Evolutionary conservation across 2,888 invertebrate species (phyloP).

Genomic region (Chydorus sphaericus): DNA sequence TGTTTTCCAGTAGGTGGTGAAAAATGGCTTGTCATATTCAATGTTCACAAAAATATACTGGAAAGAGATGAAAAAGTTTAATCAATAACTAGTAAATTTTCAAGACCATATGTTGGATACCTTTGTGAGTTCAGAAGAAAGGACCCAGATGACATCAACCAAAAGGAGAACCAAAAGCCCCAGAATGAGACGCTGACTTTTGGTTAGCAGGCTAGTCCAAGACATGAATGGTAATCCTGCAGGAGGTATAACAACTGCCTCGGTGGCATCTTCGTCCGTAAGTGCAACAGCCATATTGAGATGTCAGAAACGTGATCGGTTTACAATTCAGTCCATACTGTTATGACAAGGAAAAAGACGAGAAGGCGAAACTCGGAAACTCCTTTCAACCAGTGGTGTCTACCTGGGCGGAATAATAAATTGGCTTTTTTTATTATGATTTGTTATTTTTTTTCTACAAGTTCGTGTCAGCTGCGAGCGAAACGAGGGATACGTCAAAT

Average conservation of each 20-base stretch:
- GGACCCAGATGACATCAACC: conserved; percentile 91
- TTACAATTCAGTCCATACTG: neutral
- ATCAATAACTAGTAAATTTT: conserved; percentile 1
- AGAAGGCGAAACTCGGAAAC: too few relatives aligned
- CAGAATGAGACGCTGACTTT: conserved; percentile 48
- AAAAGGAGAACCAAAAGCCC: conserved; percentile 74
- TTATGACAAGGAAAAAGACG: too few relatives aligned
- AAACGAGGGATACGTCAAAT: too few relatives aligned
- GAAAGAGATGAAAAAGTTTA: conserved; percentile 27
- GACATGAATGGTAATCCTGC: neutral
- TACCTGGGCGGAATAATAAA: too few relatives aligned
- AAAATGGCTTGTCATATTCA: conserved; percentile 82
- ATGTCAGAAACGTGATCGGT: neutral
- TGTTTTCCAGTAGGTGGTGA: conserved; percentile 87
- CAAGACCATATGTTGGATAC: conserved; percentile 37
- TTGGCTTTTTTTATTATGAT: too few relatives aligned
- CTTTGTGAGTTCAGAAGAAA: conserved; percentile 86
- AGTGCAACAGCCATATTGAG: conserved; percentile 3
- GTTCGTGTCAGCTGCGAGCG: too few relatives aligned
- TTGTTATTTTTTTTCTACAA: too few relatives aligned
- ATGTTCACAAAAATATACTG: conserved; percentile 75
- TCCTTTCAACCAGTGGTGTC: too few relatives aligned
- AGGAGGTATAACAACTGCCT: neutral
- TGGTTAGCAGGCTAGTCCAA: conserved; percentile 3
- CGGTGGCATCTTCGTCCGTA: neutral